A percentile compares a stretch with the other conserved stretches of the same genome.
phyloP scores from a whole-genome alignment of 2,113 vertebrate species.

The Nymphicus hollandicus region DNA sequence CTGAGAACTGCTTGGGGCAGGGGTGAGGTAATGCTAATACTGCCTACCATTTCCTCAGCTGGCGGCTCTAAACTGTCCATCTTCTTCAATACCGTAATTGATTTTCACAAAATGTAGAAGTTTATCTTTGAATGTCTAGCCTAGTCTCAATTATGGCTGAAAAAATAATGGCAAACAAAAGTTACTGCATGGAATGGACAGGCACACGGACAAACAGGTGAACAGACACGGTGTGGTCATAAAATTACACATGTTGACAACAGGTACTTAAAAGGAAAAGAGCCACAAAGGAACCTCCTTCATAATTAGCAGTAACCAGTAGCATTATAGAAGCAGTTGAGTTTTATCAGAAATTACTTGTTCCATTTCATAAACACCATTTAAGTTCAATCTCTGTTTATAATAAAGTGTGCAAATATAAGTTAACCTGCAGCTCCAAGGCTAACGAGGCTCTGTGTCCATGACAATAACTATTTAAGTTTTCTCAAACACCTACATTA shows the following conservation, averaged over 20 bases:
- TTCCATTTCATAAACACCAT: background rate
- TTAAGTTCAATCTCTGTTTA: background rate
- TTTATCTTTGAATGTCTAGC: background rate
- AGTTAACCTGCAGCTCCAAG: background rate
- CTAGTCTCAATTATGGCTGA: background rate
- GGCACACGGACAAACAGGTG: background rate
- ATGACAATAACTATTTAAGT: background rate
- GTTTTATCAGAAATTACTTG: background rate
- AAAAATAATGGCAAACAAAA: background rate
- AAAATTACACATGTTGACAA: rapidly evolving
- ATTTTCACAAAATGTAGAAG: background rate
- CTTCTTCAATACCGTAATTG: background rate
- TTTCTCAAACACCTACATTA: background rate
- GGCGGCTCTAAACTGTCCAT: rapidly evolving
- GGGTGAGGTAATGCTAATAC: background rate
- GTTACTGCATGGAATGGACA: background rate
- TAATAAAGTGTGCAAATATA: background rate
- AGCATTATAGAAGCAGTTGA: background rate
- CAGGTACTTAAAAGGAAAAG: background rate
- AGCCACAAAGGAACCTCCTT: background rate
- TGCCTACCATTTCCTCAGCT: background rate
- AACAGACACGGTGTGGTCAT: background rate
- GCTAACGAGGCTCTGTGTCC: background rate
- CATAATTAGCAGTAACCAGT: background rate
- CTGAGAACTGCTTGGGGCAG: background rate